Base-by-base conservation (phyloP, 2,888 invertebrate species). In the Melipona bicolor region DNA sequence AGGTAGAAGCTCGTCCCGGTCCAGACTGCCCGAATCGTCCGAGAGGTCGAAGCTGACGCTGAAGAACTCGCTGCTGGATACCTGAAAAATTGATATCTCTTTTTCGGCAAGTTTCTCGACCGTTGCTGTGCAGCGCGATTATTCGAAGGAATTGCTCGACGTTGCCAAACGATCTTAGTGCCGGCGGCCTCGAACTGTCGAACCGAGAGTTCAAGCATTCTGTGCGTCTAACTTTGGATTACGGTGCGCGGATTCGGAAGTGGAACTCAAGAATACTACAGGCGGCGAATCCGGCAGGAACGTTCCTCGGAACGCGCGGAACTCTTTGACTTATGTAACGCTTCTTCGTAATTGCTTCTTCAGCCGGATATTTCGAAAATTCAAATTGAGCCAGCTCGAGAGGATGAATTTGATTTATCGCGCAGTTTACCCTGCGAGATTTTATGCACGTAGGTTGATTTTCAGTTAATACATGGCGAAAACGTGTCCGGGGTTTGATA, bases 51-150 rank as follows among this genome's bases (percentile, higher is more conserved):
- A 97, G 93, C 96, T 96, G 84, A 97, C 96, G 90, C 96, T 96
- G 94, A 97, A 97, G 93, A 96, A 97, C 92, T 97, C 97, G 90
- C 97, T 96, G 94, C 97, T 97, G 76, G 97, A 96, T 92, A 96
- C 96, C 97, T 97, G 95, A 21, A 85, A 85, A 24, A 65, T 73
- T 62, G 19, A 77, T 77, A 49, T 4, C 4, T 17, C 11, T 11
- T 43, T 9, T 27, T 27, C 27, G 27, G 3, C 9, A 32, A 56
- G 65, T 75, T 56, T 24, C 43, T 11, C 24, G 50, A 59, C 43
- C 43, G 17, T n/a, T 32, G 11, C 21, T 65, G 1, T 27, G 43
- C 9, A 43, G n/a, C 43, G 6, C 11, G 24, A 72, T 43, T 59
- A n/a, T 43, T 43, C 27, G 27, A 24, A 24, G 13, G 9, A 67